Base-by-base conservation (phyloP, 2,113 vertebrate species). In the Sander vitreus region DNA sequence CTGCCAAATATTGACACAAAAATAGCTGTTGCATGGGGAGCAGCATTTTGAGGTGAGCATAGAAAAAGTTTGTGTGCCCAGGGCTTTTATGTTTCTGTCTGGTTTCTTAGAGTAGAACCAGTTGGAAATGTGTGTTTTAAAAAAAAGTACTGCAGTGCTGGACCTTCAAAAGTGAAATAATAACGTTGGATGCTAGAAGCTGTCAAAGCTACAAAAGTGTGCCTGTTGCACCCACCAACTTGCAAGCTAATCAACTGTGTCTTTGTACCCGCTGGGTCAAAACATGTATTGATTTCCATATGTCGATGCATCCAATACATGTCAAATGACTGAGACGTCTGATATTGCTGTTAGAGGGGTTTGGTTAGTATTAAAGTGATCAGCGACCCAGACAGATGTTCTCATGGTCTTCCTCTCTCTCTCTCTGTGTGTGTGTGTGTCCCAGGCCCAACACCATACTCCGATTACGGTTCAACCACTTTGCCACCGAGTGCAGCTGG, bases 401-500 rank as follows among this genome's bases (percentile, higher is more conserved):
- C 27, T 60, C 54, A 78, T 19, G 9, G 13, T 67, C 23, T 58
- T 75, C 10, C 25, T 84, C 14, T 25, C 25, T n/a, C n/a, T n/a
- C n/a, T n/a, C n/a, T n/a, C n/a, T n/a, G n/a, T 68, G 19, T 59
- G 4, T 69, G 39, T 79, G 5, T 85, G 25, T 86, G 19, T 85
- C 86, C 19, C 92, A 99, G 98, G 89, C 95, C 97, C 30, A 99
- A 99, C 93, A 94, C 96, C 27, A 91, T 99, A 85, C 96, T 99
- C 45, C 94, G 98, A 81, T 95, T 99, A 79, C 96, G 97, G 11
- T 99, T 99, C 92, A 97, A 95, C 93, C 98, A 99, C 94, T 99
- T 99, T 94, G 98, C 98, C 79, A 99, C 98, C 0, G 98, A 99
- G 73, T 99, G 98, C 96, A 99, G 98, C 84, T 99, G 98, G 98